Conservation (phyloP, 1,140 invertebrate species). For the Melitaea cinxia region DNA sequence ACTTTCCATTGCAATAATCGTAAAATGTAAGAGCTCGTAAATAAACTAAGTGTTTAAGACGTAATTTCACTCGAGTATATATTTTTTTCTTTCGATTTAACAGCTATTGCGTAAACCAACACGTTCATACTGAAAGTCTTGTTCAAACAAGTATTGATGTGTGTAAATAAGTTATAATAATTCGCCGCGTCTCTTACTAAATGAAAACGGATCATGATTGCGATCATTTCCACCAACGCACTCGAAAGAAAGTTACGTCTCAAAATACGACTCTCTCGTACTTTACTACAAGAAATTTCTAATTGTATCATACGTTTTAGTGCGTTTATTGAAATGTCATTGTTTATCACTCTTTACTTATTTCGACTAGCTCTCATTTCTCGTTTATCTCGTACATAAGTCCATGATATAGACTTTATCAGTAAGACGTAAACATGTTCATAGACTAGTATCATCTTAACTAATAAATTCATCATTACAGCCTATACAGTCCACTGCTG, state of each 20-base stretch:
- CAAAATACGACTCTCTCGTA: constrained; percentile 39
- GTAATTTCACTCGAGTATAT: constrained; percentile 19
- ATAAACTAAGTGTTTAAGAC: neutral
- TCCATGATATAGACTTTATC: too few species aligned
- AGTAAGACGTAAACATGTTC: too few species aligned
- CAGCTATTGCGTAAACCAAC: constrained; percentile 11
- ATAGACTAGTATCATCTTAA: too few species aligned
- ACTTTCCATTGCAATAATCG: neutral
- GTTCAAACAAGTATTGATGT: constrained; percentile 13
- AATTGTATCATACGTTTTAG: constrained; percentile 25
- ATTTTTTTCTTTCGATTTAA: constrained; percentile 19
- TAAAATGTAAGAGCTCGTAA: constrained; percentile 13
- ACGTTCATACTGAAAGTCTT: constrained; percentile 15
- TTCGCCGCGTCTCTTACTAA: constrained; percentile 27
- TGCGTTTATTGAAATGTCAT: constrained; percentile 16
- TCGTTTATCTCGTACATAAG: too few species aligned
- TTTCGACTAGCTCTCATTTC: neutral
- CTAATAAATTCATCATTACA: too few species aligned
- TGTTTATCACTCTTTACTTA: neutral
- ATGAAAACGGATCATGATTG: constrained; percentile 38
- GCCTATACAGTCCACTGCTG: too few species aligned
- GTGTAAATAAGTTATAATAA: constrained; percentile 31
- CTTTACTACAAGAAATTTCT: constrained; percentile 30
- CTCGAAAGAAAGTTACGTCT: constrained; percentile 38
- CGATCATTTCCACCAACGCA: constrained; percentile 30